These are phyloP conservation scores for Xiphophorus couchianus DNA, from an alignment of 2,113 vertebrate species.

Conservation along the genomic window DNA sequence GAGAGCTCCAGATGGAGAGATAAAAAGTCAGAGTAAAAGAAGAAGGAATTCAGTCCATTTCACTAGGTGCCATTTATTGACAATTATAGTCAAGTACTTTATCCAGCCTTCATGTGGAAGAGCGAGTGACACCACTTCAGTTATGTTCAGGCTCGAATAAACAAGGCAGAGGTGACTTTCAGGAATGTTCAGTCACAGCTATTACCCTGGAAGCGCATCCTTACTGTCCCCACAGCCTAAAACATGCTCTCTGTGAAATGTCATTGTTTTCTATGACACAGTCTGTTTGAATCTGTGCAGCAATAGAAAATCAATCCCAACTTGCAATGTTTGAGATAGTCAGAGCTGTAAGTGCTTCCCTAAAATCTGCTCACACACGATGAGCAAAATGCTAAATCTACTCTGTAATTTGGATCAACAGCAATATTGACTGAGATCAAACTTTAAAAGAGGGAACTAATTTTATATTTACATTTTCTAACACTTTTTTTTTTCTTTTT, in stretches of 20 bases:
- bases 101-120: constrained; percentile 40
- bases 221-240: not conserved
- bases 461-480: not conserved
- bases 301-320: constrained; percentile 1
- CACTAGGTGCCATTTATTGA: constrained; percentile 64
- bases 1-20: constrained; percentile 42
- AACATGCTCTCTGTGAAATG: constrained; percentile 13
- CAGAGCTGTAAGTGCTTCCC: not conserved
- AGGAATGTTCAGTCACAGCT: constrained; percentile 36
- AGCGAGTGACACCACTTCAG: constrained; percentile 52
- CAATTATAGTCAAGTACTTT: constrained; percentile 73
- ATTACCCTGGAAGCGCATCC: not conserved
- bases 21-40: constrained; percentile 36
- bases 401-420: not conserved
- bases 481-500: no score
- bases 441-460: no score
- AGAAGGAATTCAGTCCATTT: constrained; percentile 59
- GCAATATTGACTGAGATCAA: no score
- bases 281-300: constrained; percentile 7
- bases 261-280: constrained; percentile 23
- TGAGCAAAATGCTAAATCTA: not conserved
- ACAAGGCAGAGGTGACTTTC: constrained; percentile 34
- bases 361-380: not conserved
- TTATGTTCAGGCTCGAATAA: constrained; percentile 38
- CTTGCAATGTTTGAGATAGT: not conserved